Base-by-base conservation (phyloP, 2,888 invertebrate species). In the Meandrusa payeni region DNA sequence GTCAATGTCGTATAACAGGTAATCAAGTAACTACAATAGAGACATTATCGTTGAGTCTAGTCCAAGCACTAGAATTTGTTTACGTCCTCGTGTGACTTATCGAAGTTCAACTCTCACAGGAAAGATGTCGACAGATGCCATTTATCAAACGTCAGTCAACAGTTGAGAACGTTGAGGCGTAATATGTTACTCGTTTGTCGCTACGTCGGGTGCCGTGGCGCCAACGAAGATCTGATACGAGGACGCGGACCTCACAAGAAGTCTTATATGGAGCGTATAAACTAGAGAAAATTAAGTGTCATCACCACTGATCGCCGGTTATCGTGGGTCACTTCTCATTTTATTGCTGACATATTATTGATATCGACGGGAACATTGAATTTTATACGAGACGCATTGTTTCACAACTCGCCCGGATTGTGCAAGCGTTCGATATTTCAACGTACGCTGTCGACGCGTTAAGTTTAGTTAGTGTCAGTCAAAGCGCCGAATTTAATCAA, bases 261-360 rank as follows among this genome's bases (percentile, higher is more conserved):
- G 82, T 55, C 57, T 51, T 69, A 76, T 77, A 69, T 82, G 69
- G 77, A 77, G 70, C 81, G 70, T 62, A 76, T 79, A 76, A 74
- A 80, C 71, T 78, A 76, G 77, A 79, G 83, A 83, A 85, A 85
- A 82, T 83, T 74, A 83, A 82, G 79, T 83, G 82, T 82, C 69
- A 69, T 64, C 66, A 61, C 64, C 63, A 68, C 69, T 71, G 81
- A 68, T 78, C 83, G 74, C 54, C 58, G 62, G 56, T 62, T 86
- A 86, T 85, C 86, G 59, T 41, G 56, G 83, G 86, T 82, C 86
- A 76, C 64, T 76, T 76, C 76, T 70, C 64, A 78, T 76, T 83
- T 80, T 80, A 83, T 83, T 80, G 71, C 70, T 76, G 79, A 78
- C 81, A 77, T 82, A 77, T 82, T 80, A 78, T 73, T 80, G 77